A percentile compares a stretch with the other conserved stretches of the same genome.
phyloP scores from a whole-genome alignment of 2,797 vertebrate species.

The Pantherophis alleghaniensis region DNA sequence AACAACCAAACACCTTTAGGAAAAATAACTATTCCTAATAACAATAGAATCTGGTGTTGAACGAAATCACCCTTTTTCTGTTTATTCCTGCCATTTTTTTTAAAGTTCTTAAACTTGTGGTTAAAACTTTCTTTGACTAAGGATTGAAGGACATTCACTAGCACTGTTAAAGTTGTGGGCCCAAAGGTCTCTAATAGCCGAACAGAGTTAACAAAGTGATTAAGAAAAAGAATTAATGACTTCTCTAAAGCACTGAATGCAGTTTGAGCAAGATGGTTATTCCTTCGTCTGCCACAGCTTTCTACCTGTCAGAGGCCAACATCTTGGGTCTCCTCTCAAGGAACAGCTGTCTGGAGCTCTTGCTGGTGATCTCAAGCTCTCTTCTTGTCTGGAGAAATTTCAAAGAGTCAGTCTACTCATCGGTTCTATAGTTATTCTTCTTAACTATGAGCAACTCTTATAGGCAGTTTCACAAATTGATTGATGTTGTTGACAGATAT shows the following conservation, averaged over 20 bases:
- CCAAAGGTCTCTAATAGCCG: not conserved
- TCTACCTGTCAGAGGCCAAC: not conserved
- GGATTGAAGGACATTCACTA: not conserved
- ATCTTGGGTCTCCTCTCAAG: not conserved
- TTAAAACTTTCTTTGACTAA: not conserved
- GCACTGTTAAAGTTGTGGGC: not conserved
- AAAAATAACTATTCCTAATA: accelerated
- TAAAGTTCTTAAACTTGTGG: not conserved
- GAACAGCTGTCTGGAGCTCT: not conserved
- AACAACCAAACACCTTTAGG: not conserved
- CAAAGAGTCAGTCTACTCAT: not conserved
- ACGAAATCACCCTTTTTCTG: not conserved
- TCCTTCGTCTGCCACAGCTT: not conserved
- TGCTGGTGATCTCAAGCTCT: not conserved
- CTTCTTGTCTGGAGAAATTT: not conserved
- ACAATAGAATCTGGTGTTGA: not conserved
- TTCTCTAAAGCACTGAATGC: not conserved
- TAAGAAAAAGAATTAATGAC: not conserved
- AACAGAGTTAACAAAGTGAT: not conserved
- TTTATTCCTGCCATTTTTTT: not conserved
- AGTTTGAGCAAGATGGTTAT: not conserved
- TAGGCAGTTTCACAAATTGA: not conserved
- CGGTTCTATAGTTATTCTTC: not conserved
- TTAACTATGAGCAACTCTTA: not conserved
- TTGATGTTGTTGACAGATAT: not conserved